Base-by-base conservation (phyloP, 2,797 vertebrate genomes). In the Schizothorax lantsangensis region DNA sequence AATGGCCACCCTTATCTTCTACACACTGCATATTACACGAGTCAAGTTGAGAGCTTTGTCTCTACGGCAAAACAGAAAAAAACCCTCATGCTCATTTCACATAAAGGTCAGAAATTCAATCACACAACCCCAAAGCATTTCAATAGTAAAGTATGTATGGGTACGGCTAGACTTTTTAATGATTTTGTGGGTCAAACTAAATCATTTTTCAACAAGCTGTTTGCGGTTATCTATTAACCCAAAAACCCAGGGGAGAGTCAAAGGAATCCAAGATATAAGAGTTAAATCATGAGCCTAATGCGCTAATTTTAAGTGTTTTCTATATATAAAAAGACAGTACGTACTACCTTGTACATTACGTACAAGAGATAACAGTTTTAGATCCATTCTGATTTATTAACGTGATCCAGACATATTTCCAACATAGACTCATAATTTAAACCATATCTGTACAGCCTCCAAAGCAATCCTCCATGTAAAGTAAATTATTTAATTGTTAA, bases 91-190 rank as follows among this genome's bases (percentile, higher is more conserved):
- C 92, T 93, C 93, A 95, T 96, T 96, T 95, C 95, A 92, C 92
- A 94, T 94, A 96, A 96, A 96, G 95, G 95, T 96, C 95, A 96
- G 92, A 95, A 96, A 95, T 96, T 96, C 95, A 95, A 96, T 96
- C 95, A 95, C 94, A 95, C 91, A 93, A 93, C 92, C 4, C 78
- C 89, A 92, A 88, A 92, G 94, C 93, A 94, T 94, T 94, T 95
- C 94, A 92, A 93, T 95, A 94, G 94, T 95, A 95, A 95, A 94
- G 92, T 95, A 95, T 95, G 93, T 94, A 95, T 94, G 94, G 94
- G 95, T 93, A 93, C 92, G 92, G 90, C 92, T 93, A 92, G 93
- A 92, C 91, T 91, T 92, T 92, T 91, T 92, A 94, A 95, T 94
- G 38, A 90, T 88, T 87, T 21, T 57, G 77, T 87, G 88, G 71